phyloP scores from a whole-genome alignment of 2,888 invertebrate genomes.

The Eilema depressum region DNA sequence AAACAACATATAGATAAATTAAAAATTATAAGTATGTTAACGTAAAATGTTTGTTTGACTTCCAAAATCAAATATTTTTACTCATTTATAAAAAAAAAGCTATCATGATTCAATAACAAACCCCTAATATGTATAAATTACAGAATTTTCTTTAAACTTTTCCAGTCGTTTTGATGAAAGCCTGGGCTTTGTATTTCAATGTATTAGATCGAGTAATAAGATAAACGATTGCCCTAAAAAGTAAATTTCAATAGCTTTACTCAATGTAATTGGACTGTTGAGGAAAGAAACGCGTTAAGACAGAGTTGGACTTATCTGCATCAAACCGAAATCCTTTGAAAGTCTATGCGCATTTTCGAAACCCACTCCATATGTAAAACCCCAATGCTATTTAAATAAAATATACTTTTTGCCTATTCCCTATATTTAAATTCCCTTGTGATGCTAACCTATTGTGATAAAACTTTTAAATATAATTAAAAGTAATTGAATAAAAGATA shows the following conservation, averaged over 20 bases:
- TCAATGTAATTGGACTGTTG: slow-evolving; percentile 9
- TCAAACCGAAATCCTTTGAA: slow-evolving; percentile 8
- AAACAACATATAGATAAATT: too few species aligned
- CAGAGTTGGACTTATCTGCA: not conserved
- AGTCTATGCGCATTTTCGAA: not conserved
- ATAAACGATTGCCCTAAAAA: slow-evolving; percentile 5
- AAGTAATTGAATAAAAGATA: too few species aligned
- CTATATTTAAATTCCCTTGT: not conserved
- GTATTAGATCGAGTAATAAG: slow-evolving; percentile 3
- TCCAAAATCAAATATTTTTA: too few species aligned
- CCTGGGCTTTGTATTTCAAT: not conserved
- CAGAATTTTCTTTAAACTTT: not conserved
- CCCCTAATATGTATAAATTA: too few species aligned
- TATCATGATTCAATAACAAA: too few species aligned
- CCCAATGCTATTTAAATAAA: not conserved
- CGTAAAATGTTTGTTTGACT: too few species aligned
- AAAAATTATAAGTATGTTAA: too few species aligned
- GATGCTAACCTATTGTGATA: not conserved
- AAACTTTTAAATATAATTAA: too few species aligned
- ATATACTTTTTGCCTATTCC: not conserved
- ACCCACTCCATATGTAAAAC: not conserved
- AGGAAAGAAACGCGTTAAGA: slow-evolving; percentile 9
- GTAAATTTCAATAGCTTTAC: slow-evolving; percentile 10
- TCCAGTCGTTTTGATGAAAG: not conserved
- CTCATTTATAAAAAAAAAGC: too few species aligned